Evolutionary conservation across 2,888 invertebrate genomes (phyloP).

Genomic region (Drosophila nigritarsus): DNA sequence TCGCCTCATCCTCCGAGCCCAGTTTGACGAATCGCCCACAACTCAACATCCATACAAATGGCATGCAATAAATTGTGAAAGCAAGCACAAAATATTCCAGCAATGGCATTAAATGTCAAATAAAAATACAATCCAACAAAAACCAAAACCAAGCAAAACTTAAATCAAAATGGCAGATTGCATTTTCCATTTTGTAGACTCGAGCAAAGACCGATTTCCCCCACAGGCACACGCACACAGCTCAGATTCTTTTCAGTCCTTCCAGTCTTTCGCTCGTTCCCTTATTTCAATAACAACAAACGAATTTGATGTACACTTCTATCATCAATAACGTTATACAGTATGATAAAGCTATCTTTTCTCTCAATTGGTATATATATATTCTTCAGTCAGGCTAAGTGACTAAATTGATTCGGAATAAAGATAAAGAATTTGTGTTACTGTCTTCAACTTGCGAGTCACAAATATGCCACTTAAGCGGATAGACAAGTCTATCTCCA

Average conservation of each 20-base stretch:
- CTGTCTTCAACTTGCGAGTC: background rate
- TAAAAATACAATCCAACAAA: conserved; percentile 73
- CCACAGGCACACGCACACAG: background rate
- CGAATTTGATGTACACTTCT: conserved; percentile 22
- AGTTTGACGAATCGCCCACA: conserved; percentile 1
- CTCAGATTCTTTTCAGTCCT: background rate
- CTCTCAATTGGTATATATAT: background rate
- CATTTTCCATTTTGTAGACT: conserved; percentile 11
- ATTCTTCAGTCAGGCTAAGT: background rate
- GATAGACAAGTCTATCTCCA: conserved; percentile 1
- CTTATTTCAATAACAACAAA: conserved; percentile 25
- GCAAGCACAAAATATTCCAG: conserved; percentile 67
- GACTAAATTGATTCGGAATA: background rate
- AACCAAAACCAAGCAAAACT: conserved; percentile 20
- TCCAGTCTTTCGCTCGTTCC: conserved; percentile 1
- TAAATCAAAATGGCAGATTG: conserved; percentile 60
- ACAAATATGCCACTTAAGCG: background rate
- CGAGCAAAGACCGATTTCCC: no score
- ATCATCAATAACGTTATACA: background rate
- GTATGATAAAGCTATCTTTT: background rate
- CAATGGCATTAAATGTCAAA: conserved; percentile 78
- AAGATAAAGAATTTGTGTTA: background rate
- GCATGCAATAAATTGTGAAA: conserved; percentile 69
- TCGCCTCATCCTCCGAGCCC: background rate
- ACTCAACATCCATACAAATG: conserved; percentile 19